phyloP scores from a whole-genome alignment of 2,113 vertebrate genomes.

The Microcebus jonahi region DNA sequence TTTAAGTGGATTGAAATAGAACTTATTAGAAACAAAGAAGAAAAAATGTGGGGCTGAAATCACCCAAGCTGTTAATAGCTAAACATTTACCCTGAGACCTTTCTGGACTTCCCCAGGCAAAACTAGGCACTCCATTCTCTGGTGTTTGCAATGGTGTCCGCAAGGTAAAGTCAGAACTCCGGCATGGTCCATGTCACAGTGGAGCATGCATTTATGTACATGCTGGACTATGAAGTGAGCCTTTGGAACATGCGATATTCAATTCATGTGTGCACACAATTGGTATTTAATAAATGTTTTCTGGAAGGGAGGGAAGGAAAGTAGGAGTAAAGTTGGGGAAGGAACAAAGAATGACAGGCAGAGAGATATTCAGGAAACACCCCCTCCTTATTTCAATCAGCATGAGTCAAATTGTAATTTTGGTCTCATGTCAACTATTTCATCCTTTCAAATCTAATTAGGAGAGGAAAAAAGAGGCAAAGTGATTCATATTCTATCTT shows the following conservation, averaged over 20 bases:
- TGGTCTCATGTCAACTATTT: neutral
- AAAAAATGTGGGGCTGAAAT: neutral
- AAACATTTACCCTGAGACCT: neutral
- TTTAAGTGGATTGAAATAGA: neutral
- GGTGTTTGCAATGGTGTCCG: neutral
- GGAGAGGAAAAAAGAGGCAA: neutral
- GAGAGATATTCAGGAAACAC: neutral
- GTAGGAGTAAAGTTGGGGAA: neutral
- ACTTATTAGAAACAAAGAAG: neutral
- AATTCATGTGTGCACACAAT: neutral
- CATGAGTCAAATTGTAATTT: neutral
- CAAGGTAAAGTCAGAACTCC: neutral
- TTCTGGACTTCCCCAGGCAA: too few relatives aligned
- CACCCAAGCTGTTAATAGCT: neutral
- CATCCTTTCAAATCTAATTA: constrained; percentile 30
- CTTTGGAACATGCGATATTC: neutral
- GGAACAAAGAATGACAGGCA: neutral
- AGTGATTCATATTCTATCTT: constrained; percentile 22
- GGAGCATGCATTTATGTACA: neutral
- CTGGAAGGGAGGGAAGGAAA: neutral
- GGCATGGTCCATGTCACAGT: neutral
- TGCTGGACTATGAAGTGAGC: neutral
- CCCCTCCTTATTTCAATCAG: neutral
- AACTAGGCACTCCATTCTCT: neutral
- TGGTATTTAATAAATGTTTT: neutral